Base-by-base conservation (phyloP, 1,140 invertebrate species). In the Pomacea maculata region DNA sequence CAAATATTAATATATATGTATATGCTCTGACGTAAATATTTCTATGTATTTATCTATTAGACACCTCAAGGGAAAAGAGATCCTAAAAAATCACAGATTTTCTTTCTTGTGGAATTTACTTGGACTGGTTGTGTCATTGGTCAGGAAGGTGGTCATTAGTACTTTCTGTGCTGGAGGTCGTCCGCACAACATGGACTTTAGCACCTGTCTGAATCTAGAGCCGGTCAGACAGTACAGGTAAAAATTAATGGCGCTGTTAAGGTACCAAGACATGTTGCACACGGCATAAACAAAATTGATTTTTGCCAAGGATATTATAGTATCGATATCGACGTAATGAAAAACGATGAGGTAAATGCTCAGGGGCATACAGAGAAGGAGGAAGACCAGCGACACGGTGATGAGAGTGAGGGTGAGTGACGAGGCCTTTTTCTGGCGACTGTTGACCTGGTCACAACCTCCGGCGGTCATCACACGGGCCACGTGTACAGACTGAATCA, bases 201-300 rank as follows among this genome's bases (percentile, higher is more conserved):
- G 34, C 34, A 4, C 34, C 0, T 45, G 2, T 45, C 34, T 45
- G 34, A 45, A 45, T 45, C 34, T 45, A 0, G 34, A 45, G 34
- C 82, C 82, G 17, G 57, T 83, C 14, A 83, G 67, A 34, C 75
- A 81, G 82, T 83, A 83, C n/a, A 83, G 71, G 55, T 83, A 83
- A 45, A 83, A 83, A 71, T 80, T 83, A 67, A 83, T 68, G 54
- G 79, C 72, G 76, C 80, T 83, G 76, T 83, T 83, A 61, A 75
- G 52, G 76, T 83, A 83, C 82, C 80, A 80, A 10, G 75, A 14
- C 5, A 80, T 67, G 57, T 80, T 83, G 80, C 76, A 12, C 77
- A 19, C 2, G 79, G 79, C 82, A 79, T 80, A 1, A 55, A 55
- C n/a, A 81, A 57, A 14, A 78, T 61, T 2, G 54, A 25, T 12